Evolutionary conservation across 2,797 vertebrate genomes (phyloP).

Genomic region (Mycteria americana): DNA sequence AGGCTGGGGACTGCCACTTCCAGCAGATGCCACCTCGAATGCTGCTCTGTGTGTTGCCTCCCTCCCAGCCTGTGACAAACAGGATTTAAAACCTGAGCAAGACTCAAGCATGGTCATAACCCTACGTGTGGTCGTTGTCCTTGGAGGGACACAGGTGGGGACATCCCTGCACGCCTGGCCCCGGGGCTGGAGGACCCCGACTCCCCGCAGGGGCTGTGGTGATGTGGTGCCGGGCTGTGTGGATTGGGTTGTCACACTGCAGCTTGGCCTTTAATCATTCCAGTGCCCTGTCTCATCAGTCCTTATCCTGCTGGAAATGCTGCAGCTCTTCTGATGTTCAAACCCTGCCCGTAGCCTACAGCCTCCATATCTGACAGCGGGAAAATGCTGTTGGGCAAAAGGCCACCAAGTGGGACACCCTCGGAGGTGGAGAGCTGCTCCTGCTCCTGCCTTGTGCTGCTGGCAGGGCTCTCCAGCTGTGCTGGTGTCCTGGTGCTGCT

Average conservation of each 20-base stretch:
- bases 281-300: not conserved
- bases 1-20: not conserved
- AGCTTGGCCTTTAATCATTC: not conserved
- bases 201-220: not conserved
- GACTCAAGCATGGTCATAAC: not conserved
- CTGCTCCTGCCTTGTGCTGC: not conserved
- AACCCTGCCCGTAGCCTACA: not conserved
- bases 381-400: not conserved
- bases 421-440: not conserved
- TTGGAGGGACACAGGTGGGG: fast-evolving
- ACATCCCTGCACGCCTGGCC: not conserved
- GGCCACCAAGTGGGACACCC: not conserved
- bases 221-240: fast-evolving
- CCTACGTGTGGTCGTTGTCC: fast-evolving
- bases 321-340: not conserved
- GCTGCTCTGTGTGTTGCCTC: not conserved
- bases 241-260: not conserved
- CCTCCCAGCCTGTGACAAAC: not conserved
- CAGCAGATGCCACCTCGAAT: fast-evolving
- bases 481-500: not conserved
- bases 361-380: not conserved
- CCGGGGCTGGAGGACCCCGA: fast-evolving
- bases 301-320: not conserved
- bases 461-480: not conserved
- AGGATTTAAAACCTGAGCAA: not conserved